Percentiles rank a stretch among this genome's conserved stretches.
phyloP scores from a whole-genome alignment of 1,140 invertebrate genomes.

The Drosophila micromelanica region DNA sequence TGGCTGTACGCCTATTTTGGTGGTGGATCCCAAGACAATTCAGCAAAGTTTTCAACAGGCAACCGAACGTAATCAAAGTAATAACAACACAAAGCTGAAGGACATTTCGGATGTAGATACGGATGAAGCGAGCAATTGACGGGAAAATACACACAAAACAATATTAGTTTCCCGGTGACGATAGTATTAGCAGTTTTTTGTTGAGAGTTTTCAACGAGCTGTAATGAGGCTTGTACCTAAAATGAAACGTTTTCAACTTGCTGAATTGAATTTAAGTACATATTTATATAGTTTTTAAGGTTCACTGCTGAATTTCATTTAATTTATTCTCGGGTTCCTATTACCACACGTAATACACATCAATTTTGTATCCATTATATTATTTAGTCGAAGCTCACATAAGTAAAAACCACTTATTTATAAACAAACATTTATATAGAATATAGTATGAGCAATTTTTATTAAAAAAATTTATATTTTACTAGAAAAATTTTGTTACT shows the following conservation, averaged over 20 bases:
- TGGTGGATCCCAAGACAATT: conserved; percentile 82
- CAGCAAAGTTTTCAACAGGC: conserved; percentile 71
- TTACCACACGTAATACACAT: conserved; percentile 32
- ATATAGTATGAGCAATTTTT: conserved; percentile 56
- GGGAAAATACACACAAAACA: too few species aligned
- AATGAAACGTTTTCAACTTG: conserved; percentile 48
- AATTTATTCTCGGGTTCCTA: conserved; percentile 51
- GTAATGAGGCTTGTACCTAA: conserved; percentile 63
- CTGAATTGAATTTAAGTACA: conserved; percentile 53
- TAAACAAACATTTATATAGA: conserved; percentile 64
- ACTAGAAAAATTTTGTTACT: neutral
- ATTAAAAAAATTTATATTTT: conserved; percentile 15
- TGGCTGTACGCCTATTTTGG: conserved; percentile 88
- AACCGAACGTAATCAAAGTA: conserved; percentile 56
- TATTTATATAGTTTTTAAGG: conserved; percentile 66
- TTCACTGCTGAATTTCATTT: conserved; percentile 49
- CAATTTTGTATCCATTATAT: conserved; percentile 43
- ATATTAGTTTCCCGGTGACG: conserved; percentile 13
- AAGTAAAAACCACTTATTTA: conserved; percentile 65
- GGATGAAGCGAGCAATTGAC: conserved; percentile 79
- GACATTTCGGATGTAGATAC: conserved; percentile 79
- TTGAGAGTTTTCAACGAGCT: conserved; percentile 41
- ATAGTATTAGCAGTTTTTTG: conserved; percentile 57
- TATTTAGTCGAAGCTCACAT: conserved; percentile 53
- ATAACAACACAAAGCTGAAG: conserved; percentile 61